Percentiles rank a stretch among this genome's conserved stretches.
Conservation (phyloP, 2,113 vertebrate species). For the Siphamia tubifer region DNA sequence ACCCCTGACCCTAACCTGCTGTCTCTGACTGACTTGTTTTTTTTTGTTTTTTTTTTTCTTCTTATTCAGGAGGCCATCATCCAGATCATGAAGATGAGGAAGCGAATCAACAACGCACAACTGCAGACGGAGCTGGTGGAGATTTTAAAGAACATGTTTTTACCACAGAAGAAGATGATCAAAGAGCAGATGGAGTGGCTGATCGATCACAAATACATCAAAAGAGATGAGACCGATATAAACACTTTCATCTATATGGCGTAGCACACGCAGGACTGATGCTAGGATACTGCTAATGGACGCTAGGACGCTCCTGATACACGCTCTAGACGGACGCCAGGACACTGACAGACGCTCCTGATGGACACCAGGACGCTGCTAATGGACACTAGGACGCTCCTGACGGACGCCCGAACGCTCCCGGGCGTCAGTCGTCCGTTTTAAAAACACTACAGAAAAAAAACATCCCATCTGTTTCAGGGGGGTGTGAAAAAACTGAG, state of each 20-base stretch:
- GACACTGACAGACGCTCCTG: constrained; percentile 65
- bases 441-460: constrained; percentile 19
- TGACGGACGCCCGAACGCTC: constrained; percentile 61
- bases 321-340: constrained; percentile 66
- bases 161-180: constrained; percentile 99
- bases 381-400: background rate
- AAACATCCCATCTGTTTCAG: constrained; percentile 36
- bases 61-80: constrained; percentile 94
- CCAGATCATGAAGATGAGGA: constrained; percentile 99
- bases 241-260: constrained; percentile 99
- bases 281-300: too few relatives aligned
- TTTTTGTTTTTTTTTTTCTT: background rate
- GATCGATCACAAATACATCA: constrained; percentile 99
- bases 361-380: too few relatives aligned
- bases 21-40: too few relatives aligned
- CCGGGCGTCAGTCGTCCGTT: constrained; percentile 65
- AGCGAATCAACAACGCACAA: constrained; percentile 99
- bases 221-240: constrained; percentile 96
- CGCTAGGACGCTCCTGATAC: constrained; percentile 3
- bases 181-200: constrained; percentile 99
- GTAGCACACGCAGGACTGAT: too few relatives aligned
- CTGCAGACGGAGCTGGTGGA: constrained; percentile 99
- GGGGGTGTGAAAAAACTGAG: constrained; percentile 61
- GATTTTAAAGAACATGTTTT: constrained; percentile 99
- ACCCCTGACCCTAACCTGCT: too few relatives aligned